Conservation (phyloP, 2,113 vertebrate genomes). For the Antennarius striatus region DNA sequence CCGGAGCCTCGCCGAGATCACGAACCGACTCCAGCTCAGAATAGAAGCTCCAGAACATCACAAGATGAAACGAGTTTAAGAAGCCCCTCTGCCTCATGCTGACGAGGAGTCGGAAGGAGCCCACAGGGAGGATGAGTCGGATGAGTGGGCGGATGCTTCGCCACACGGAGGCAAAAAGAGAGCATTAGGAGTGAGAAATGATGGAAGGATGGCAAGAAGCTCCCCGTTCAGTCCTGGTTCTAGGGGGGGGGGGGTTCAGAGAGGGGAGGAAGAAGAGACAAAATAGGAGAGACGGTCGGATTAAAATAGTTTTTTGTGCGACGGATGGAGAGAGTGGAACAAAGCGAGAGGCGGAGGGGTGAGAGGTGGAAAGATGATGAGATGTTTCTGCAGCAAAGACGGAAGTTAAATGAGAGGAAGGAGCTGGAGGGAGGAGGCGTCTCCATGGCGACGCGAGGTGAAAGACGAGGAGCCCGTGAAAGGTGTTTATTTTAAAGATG, state of each 20-base stretch:
- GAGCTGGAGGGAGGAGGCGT: too few species aligned
- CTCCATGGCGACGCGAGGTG: too few species aligned
- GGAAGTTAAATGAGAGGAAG: too few species aligned
- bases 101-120: conserved; percentile 52
- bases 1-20: conserved; percentile 11
- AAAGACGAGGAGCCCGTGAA: too few species aligned
- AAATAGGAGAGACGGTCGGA: neutral
- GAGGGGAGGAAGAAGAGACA: conserved; percentile 34
- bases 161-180: conserved; percentile 32
- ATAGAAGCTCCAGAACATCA: conserved; percentile 23
- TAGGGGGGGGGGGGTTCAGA: conserved; percentile 28
- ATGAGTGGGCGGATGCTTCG: conserved; percentile 39
- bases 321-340: neutral
- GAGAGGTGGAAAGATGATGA: too few species aligned
- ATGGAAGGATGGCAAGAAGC: conserved; percentile 51
- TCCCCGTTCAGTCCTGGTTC: conserved; percentile 17
- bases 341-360: neutral
- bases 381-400: too few species aligned
- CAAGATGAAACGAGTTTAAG: conserved; percentile 45
- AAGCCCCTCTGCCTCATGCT: conserved; percentile 34
- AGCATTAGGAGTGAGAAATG: conserved; percentile 26
- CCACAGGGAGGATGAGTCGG: conserved; percentile 46
- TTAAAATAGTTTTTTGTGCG: conserved; percentile 11
- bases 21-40: conserved; percentile 12
- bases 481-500: too few species aligned